Percentiles rank a stretch among this genome's conserved stretches.
Evolutionary conservation across 2,888 invertebrate species (phyloP).

Genomic region (Augiades crinisus): DNA sequence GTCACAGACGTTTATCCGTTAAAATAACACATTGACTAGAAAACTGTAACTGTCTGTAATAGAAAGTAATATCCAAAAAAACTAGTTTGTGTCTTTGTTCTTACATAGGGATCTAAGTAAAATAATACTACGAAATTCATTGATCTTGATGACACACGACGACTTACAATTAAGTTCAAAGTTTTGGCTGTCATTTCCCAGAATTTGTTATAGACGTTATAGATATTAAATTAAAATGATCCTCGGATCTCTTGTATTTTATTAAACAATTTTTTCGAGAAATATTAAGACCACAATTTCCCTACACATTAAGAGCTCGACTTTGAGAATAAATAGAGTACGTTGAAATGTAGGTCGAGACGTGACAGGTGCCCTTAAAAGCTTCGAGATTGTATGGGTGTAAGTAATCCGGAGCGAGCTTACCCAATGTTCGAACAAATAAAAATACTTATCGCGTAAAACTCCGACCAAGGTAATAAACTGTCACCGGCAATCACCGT

Average conservation of each 20-base stretch:
- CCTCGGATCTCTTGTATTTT: conserved; percentile 10
- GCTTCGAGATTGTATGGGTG: conserved; percentile 52
- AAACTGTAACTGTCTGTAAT: too few species aligned
- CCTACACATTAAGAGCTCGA: conserved; percentile 25
- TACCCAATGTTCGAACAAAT: conserved; percentile 56
- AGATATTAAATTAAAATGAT: neutral
- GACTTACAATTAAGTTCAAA: too few species aligned
- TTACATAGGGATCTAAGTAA: too few species aligned
- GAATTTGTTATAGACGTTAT: too few species aligned
- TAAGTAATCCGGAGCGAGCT: conserved; percentile 46
- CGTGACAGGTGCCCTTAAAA: conserved; percentile 49
- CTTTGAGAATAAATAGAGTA: conserved; percentile 33
- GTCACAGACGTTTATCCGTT: too few species aligned
- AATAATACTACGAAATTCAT: too few species aligned
- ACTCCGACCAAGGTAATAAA: conserved; percentile 31
- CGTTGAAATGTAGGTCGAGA: conserved; percentile 34
- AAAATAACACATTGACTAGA: too few species aligned
- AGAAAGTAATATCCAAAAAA: too few species aligned
- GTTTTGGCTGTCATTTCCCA: too few species aligned
- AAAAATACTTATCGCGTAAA: conserved; percentile 70
- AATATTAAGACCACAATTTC: conserved; percentile 16
- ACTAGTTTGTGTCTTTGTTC: too few species aligned
- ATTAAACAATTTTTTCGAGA: conserved; percentile 13
- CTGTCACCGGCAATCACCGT: conserved; percentile 22
- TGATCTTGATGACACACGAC: too few species aligned